These are phyloP conservation scores for Clistopyga incitator DNA, from an alignment of 2,888 invertebrate species.

Conservation along the genomic window DNA sequence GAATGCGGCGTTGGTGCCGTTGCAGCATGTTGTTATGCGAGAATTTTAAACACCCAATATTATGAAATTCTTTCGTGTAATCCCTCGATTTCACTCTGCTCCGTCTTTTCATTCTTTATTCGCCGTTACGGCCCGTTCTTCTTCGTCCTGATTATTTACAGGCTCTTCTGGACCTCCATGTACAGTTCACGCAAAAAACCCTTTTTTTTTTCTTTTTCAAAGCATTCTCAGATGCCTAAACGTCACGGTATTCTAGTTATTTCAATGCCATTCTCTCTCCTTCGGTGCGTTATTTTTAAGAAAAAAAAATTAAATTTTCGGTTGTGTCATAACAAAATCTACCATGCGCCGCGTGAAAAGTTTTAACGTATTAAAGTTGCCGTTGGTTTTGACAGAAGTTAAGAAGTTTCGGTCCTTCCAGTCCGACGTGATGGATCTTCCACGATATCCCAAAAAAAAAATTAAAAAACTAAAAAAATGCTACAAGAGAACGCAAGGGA, in stretches of 20 bases:
- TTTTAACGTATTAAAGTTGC: conserved; percentile 34
- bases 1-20: conserved; percentile 38
- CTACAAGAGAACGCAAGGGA: conserved; percentile 62
- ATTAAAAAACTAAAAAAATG: too few relatives aligned
- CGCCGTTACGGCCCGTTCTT: conserved; percentile 1
- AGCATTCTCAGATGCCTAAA: too few relatives aligned
- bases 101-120: conserved; percentile 24
- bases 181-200: not conserved
- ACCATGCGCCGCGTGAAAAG: conserved; percentile 47
- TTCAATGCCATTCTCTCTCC: too few relatives aligned
- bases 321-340: too few relatives aligned
- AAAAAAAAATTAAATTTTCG: too few relatives aligned
- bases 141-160: conserved; percentile 23
- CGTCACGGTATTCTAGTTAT: too few relatives aligned
- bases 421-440: conserved; percentile 9
- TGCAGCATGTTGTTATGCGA: conserved; percentile 75
- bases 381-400: conserved; percentile 32
- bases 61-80: conserved; percentile 80
- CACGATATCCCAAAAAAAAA: conserved; percentile 22
- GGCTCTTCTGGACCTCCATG: not conserved
- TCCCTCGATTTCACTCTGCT: conserved; percentile 64
- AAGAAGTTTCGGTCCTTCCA: not conserved
- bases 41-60: conserved; percentile 81
- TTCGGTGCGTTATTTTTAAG: too few relatives aligned
- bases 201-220: too few relatives aligned